phyloP scores from a whole-genome alignment of 2,888 invertebrate genomes.

The Cryptus viduatorius region DNA sequence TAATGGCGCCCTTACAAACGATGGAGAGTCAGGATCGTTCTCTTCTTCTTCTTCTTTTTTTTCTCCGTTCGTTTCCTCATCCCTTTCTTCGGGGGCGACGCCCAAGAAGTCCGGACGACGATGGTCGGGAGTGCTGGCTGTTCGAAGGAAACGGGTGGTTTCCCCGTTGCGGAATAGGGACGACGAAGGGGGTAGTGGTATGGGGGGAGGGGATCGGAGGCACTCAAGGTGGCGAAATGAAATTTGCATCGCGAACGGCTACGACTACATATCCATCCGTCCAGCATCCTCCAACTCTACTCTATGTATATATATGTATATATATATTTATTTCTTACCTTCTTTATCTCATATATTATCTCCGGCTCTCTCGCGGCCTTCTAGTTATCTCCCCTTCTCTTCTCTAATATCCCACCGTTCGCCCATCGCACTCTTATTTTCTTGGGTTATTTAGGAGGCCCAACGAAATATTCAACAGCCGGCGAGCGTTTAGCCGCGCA shows the following conservation, averaged over 20 bases:
- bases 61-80: constrained; percentile 38
- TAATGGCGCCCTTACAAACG: constrained; percentile 32
- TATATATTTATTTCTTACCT: constrained; percentile 9
- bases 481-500: constrained; percentile 43
- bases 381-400: not conserved
- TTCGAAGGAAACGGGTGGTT: constrained; percentile 63
- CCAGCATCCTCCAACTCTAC: constrained; percentile 18
- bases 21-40: constrained; percentile 32
- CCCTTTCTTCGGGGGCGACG: constrained; percentile 58
- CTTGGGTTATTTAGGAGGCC: constrained; percentile 24
- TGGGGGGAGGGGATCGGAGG: constrained; percentile 25
- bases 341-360: constrained; percentile 19
- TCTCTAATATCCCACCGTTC: constrained; percentile 10
- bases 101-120: constrained; percentile 66
- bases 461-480: constrained; percentile 41
- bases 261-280: constrained; percentile 43
- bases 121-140: constrained; percentile 50
- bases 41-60: constrained; percentile 21
- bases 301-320: not conserved
- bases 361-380: not conserved
- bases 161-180: constrained; percentile 1
- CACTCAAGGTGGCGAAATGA: constrained; percentile 61
- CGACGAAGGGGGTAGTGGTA: not conserved
- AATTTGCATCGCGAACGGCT: constrained; percentile 56
- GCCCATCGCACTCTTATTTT: constrained; percentile 26